Evolutionary conservation across 2,888 invertebrate genomes (phyloP).

Genomic region (Malthinus seriepunctatus): DNA sequence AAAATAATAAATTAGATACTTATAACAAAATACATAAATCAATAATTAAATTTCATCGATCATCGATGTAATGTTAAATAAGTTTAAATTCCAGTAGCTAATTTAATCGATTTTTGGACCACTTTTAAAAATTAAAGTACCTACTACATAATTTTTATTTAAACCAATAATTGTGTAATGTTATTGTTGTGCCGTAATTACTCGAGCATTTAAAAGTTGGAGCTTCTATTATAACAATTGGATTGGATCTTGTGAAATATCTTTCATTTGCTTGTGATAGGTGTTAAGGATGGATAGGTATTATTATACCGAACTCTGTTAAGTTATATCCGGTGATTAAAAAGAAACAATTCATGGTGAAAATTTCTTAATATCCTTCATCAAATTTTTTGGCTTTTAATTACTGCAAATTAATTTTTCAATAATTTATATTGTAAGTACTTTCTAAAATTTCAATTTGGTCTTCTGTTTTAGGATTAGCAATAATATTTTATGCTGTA

Average conservation of each 20-base stretch:
- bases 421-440: neutral
- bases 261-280: constrained; percentile 8
- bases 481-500: constrained; percentile 45
- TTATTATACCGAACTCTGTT: constrained; percentile 13
- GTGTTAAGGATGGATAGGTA: constrained; percentile 6
- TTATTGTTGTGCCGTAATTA: constrained; percentile 16
- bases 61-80: no score
- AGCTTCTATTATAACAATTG: constrained; percentile 25
- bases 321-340: constrained; percentile 13
- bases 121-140: no score
- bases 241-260: constrained; percentile 18
- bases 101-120: no score
- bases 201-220: constrained; percentile 12
- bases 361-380: constrained; percentile 10
- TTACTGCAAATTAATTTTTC: neutral
- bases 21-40: no score
- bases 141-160: no score
- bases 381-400: neutral
- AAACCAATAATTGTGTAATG: neutral
- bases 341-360: neutral
- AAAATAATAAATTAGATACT: no score
- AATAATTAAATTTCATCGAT: no score
- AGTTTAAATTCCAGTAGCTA: no score
- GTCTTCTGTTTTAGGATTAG: constrained; percentile 43
- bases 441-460: constrained; percentile 4